A percentile compares a stretch with the other conserved stretches of the same genome.
phyloP scores from a whole-genome alignment of 2,888 invertebrate species.

The Lysandra coridon region DNA sequence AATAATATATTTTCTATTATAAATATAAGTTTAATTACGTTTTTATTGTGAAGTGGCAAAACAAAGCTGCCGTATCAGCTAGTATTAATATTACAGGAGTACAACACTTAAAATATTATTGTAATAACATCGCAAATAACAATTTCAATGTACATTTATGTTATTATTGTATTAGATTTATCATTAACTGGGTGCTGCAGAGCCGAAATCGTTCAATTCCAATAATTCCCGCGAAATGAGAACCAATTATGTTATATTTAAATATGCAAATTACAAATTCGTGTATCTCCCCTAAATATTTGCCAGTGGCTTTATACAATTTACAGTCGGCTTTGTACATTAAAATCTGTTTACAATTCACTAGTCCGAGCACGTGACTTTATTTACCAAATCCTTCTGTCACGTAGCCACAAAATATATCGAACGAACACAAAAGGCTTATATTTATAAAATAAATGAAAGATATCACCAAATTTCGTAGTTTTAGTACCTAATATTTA shows the following conservation, averaged over 20 bases:
- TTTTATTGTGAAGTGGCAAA: too few relatives aligned
- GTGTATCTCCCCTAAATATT: constrained; percentile 28
- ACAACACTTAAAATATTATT: not conserved
- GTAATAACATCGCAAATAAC: not conserved
- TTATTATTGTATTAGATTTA: not conserved
- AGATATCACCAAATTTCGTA: too few relatives aligned
- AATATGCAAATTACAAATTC: constrained; percentile 28
- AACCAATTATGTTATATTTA: constrained; percentile 20
- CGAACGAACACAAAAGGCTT: not conserved
- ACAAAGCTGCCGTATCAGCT: too few relatives aligned
- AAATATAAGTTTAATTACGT: too few relatives aligned
- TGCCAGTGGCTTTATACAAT: constrained; percentile 25
- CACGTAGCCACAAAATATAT: not conserved
- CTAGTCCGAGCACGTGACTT: not conserved
- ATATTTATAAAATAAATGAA: not conserved
- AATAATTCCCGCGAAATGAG: constrained; percentile 20
- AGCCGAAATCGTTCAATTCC: not conserved
- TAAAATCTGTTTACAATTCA: constrained; percentile 8
- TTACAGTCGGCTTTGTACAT: constrained; percentile 12
- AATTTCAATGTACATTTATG: not conserved
- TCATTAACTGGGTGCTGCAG: not conserved
- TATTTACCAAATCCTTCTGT: not conserved
- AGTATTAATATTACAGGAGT: too few relatives aligned
- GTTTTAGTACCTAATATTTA: too few relatives aligned
- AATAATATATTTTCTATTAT: too few relatives aligned